Percentiles rank a stretch among this genome's conserved stretches.
These are phyloP conservation scores for Spheniscus mendiculus DNA, from an alignment of 2,113 vertebrate genomes.

Conservation along the genomic window DNA sequence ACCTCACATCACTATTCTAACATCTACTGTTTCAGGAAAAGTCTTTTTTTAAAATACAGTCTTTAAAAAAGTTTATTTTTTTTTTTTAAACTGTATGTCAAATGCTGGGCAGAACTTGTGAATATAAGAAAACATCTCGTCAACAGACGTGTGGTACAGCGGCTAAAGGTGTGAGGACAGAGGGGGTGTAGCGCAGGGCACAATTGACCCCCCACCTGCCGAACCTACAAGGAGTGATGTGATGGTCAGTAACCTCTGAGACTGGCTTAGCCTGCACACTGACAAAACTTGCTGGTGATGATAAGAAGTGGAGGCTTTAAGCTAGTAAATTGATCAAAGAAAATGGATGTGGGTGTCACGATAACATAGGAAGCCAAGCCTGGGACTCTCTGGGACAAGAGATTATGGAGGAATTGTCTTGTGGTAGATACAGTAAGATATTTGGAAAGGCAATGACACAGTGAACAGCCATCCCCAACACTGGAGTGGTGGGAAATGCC, in stretches of 20 bases:
- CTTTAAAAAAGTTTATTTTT: not conserved
- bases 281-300: not conserved
- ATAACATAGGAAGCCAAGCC: not conserved
- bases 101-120: not conserved
- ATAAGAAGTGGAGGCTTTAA: not conserved
- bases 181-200: not conserved
- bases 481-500: not conserved
- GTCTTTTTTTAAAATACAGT: not conserved
- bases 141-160: not conserved
- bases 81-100: not conserved
- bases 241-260: not conserved
- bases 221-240: not conserved
- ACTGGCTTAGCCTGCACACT: not conserved
- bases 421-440: not conserved
- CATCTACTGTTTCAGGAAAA: not conserved
- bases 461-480: not conserved
- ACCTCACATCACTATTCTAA: not conserved
- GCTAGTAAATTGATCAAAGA: not conserved
- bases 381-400: not conserved
- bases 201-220: accelerated
- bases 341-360: not conserved
- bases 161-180: not conserved
- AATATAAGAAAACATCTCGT: not conserved
- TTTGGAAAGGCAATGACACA: not conserved
- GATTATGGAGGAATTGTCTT: not conserved